Evolutionary conservation across 2,797 vertebrate species (phyloP).

Genomic region (Hyperoplus lanceolatus): DNA sequence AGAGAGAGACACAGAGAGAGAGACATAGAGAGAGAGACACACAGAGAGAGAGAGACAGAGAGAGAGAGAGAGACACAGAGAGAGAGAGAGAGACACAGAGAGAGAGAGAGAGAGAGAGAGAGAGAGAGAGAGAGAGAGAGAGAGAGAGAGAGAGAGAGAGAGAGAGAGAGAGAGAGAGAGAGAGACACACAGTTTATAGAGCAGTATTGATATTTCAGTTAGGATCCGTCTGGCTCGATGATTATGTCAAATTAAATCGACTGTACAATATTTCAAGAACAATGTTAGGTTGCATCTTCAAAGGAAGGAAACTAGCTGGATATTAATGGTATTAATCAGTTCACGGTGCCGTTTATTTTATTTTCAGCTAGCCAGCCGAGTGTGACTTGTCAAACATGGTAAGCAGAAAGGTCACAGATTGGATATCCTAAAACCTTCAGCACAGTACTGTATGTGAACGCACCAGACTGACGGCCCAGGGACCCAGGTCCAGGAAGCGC

Average conservation of each 20-base stretch:
- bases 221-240: neutral
- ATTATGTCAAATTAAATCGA: neutral
- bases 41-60: too few species aligned
- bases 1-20: too few species aligned
- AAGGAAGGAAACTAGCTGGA: neutral
- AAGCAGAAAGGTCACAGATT: neutral
- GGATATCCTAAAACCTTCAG: neutral
- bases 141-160: too few species aligned
- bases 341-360: neutral
- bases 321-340: neutral
- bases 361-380: neutral
- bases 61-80: too few species aligned
- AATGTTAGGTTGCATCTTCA: neutral
- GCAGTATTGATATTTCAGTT: neutral
- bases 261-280: neutral
- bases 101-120: too few species aligned
- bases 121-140: too few species aligned
- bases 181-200: slow-evolving; percentile 36
- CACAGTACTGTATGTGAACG: slow-evolving; percentile 37
- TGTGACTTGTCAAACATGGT: neutral
- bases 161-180: slow-evolving; percentile 9
- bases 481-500: slow-evolving; percentile 96
- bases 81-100: too few species aligned
- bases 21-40: too few species aligned
- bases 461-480: slow-evolving; percentile 98